A percentile compares a stretch with the other conserved stretches of the same genome.
Conservation (phyloP, 1,140 invertebrate genomes). For the Micrasema longulum region DNA sequence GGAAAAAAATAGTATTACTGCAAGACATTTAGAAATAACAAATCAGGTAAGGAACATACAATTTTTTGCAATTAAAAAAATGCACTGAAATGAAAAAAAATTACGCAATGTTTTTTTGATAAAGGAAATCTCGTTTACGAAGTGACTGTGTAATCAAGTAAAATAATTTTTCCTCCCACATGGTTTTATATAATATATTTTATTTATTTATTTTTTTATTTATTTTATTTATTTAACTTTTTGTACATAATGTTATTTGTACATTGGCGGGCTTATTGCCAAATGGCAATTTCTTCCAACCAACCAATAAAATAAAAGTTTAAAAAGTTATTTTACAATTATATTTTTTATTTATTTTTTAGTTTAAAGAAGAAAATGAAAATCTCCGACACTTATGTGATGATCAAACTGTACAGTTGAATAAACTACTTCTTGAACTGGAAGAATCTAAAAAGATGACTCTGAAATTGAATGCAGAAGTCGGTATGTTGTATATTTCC, state of each 20-base stretch:
- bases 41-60: constrained; percentile 30
- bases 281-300: too few species aligned
- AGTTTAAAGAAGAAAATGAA: constrained; percentile 46
- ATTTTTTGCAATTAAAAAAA: not conserved
- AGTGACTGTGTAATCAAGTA: too few species aligned
- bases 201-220: not conserved
- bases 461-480: constrained; percentile 46
- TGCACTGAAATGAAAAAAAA: too few species aligned
- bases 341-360: constrained; percentile 43
- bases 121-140: too few species aligned
- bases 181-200: too few species aligned
- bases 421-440: constrained; percentile 33
- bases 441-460: constrained; percentile 44
- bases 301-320: too few species aligned
- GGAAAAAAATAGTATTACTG: constrained; percentile 13
- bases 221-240: too few species aligned
- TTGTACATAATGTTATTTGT: too few species aligned
- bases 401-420: constrained; percentile 41
- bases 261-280: too few species aligned
- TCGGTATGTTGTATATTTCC: constrained; percentile 42
- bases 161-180: too few species aligned
- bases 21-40: constrained; percentile 29
- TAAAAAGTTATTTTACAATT: not conserved
- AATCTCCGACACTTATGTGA: constrained; percentile 37
- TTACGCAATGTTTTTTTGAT: too few species aligned